Conservation (phyloP, 35 echinoderm and acorn worm genomes). For the Heliocidaris erythrogramma region DNA sequence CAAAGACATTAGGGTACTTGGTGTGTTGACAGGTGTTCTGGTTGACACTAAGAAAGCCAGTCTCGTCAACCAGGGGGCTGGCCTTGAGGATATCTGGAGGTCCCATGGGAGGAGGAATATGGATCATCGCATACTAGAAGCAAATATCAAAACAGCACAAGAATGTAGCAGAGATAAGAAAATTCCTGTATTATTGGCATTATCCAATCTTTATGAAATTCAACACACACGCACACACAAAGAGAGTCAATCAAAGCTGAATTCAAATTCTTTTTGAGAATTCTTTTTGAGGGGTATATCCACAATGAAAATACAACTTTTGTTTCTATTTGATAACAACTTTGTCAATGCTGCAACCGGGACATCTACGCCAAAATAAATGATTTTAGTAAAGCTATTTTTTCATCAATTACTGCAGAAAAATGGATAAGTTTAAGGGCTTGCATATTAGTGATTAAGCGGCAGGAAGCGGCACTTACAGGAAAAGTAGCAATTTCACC, state of each 20-base stretch:
- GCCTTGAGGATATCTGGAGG: conserved; percentile 72
- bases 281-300: neutral
- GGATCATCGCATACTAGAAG: conserved; percentile 81
- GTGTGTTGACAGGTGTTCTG: conserved; percentile 85
- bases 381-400: neutral
- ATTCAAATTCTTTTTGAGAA: neutral
- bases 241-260: neutral
- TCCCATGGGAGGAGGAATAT: conserved; percentile 85
- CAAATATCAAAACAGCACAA: neutral
- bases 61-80: conserved; percentile 70
- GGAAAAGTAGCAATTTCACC: conserved; percentile 78
- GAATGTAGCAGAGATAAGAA: neutral
- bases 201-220: no score
- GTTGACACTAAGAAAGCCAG: conserved; percentile 69
- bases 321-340: neutral
- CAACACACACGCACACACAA: neutral
- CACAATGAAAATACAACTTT: neutral
- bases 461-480: conserved; percentile 41
- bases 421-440: neutral
- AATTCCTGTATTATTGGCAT: no score
- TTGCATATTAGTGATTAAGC: neutral
- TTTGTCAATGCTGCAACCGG: neutral
- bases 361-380: neutral
- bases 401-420: neutral
- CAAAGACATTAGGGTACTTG: conserved; percentile 92